Evolutionary conservation across 1,140 invertebrate genomes (phyloP), one percentile per base, ranked within the genome.

Genomic region (Drosophila grimshawi): DNA sequence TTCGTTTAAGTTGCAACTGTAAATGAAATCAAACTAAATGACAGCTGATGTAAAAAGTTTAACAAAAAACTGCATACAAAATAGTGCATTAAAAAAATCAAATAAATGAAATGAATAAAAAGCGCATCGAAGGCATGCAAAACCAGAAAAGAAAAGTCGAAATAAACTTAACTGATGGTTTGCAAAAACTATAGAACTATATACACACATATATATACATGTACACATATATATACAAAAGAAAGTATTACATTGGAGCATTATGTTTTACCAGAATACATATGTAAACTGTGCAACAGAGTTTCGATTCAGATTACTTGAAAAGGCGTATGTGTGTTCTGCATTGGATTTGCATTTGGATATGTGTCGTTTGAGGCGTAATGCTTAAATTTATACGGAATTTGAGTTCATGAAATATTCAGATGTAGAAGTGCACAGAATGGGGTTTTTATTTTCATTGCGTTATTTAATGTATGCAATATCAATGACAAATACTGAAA

Each of bases 41-140:
- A 82, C 76, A 83, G 55, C 27, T 56, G 83, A 71, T 88, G 83
- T 88, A 88, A 72, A 89, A 88, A 88, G 69, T 83, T 81, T 41
- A 86, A 78, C 41, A 63, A 63, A 45, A 51, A 83, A 73, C 45
- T 73, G 63, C 53, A 67, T 10, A 67, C 48, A 45, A 35, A 45
- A 72, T 39, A 39, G 37, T 62, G 65, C 32, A 49, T 61, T 52
- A 45, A 70, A 69, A 27, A 39, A 37, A 70, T 11, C 19, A 56
- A 57, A 65, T 64, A 72, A 52, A 46, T 48, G 48, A 76, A 69
- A 59, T 59, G 29, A 77, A 74, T 39, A 69, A 63, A 43, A 69
- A 53, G 59, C 59, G 67, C 59, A 70, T 75, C 51, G 72, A 64
- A 75, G 56, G 45, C 52, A 63, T 56, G 56, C 51, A 46, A 49